Base-by-base conservation (phyloP, 2,797 vertebrate genomes). In the Scomberomorus guttatus region DNA sequence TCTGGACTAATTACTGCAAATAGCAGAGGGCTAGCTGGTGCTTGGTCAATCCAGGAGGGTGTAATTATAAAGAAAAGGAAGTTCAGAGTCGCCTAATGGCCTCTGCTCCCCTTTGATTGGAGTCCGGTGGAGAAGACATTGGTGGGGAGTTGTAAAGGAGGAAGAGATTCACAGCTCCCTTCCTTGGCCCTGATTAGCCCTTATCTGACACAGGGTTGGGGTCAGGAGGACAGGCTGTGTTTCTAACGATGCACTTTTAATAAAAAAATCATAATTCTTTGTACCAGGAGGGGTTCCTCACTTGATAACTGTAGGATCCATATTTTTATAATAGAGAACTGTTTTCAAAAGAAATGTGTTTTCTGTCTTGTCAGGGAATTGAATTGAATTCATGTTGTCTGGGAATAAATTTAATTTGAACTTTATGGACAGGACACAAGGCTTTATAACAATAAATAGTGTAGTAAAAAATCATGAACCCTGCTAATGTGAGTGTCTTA, bases 1-100 rank as follows among this genome's bases (percentile, higher is more conserved):
- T 95, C 92, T 93, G 87, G 87, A 93, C 93, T 96, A 95, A 96
- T 95, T 95, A 95, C 88, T 76, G 29, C 90, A 94, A 93, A 95
- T 89, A 93, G 92, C 84, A 90, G 72, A 79, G 84, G 91, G 90
- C 91, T 93, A 83, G 88, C 93, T 94, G 91, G 91, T 93, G 91
- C 89, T 89, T 52, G 78, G 88, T 91, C 92, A 92, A 87, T 95
- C 93, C 94, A 92, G 92, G 84, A 95, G 94, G 96, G 89, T 91
- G 93, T 93, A 69, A 65, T 90, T 93, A 95, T 95, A 93, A 92
- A 92, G 92, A 95, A 96, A 92, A 92, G 85, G 80, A 93, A 94
- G 94, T 93, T 94, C 95, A 93, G 90, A 67, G 77, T 80, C 59
- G 54, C 82, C 85, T 88, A 91, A 90, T 89, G 89, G 80, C 92